Percentiles rank a stretch among this genome's conserved stretches.
Conservation (phyloP, 2,113 vertebrate genomes). For the Peromyscus polionotus region DNA sequence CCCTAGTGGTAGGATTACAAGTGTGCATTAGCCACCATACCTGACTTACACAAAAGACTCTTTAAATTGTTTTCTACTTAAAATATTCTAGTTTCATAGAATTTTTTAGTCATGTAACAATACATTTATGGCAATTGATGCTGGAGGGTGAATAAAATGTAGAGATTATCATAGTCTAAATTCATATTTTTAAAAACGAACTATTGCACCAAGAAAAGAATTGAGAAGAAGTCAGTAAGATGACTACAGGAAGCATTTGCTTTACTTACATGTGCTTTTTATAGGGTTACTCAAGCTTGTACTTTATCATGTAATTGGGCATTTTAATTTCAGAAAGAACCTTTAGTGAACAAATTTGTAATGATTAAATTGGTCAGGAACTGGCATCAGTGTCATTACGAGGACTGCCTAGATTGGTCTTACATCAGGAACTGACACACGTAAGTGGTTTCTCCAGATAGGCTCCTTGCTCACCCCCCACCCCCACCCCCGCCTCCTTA, state of each 20-base stretch:
- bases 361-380: background rate
- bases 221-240: background rate
- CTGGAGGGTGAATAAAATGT: background rate
- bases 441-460: background rate
- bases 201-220: background rate
- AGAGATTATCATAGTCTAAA: slow-evolving; percentile 13
- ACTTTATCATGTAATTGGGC: slow-evolving; percentile 23
- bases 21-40: background rate
- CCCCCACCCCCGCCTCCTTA: background rate
- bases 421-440: background rate
- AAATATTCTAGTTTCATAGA: background rate
- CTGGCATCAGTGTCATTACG: background rate
- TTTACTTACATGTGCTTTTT: background rate
- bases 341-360: background rate
- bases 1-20: background rate
- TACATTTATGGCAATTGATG: background rate
- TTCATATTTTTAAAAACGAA: slow-evolving; percentile 26
- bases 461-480: background rate
- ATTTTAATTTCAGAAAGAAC: background rate
- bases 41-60: background rate
- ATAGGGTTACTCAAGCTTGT: background rate
- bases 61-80: background rate
- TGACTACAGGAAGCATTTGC: background rate
- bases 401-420: background rate
- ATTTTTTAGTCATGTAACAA: slow-evolving; percentile 14